These are phyloP conservation scores for Conchocele bisecta DNA, from an alignment of 2,888 invertebrate genomes.

Conservation along the genomic window DNA sequence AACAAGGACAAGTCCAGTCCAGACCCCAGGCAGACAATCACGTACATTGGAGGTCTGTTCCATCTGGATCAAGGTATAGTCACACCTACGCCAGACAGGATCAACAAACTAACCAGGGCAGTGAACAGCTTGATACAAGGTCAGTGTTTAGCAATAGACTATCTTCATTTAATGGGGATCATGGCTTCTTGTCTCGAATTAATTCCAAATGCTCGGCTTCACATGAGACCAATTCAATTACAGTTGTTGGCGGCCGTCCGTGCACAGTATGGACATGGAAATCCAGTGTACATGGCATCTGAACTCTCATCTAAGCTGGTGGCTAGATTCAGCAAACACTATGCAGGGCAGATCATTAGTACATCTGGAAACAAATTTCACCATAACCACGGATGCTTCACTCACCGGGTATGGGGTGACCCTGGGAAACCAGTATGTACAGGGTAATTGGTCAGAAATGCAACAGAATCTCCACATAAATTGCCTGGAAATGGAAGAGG, in stretches of 20 bases:
- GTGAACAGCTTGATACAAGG: not conserved
- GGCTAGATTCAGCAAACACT: conserved; percentile 18
- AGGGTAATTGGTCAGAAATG: conserved; percentile 16
- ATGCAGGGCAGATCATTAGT: conserved; percentile 12
- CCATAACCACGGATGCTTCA: conserved; percentile 36
- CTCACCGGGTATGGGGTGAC: conserved; percentile 26
- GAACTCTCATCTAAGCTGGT: conserved; percentile 13
- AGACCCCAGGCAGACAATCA: conserved; percentile 15
- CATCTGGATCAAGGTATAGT: not conserved
- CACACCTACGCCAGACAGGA: conserved; percentile 11
- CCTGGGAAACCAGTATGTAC: conserved; percentile 6
- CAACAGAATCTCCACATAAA: conserved; percentile 29
- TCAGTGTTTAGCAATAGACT: conserved; percentile 12
- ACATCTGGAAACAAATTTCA: not conserved
- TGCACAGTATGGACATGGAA: not conserved
- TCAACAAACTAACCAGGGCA: not conserved
- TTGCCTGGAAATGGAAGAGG: conserved; percentile 29
- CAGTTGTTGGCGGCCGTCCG: conserved; percentile 18
- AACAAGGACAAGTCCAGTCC: conserved; percentile 11
- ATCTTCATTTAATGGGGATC: conserved; percentile 18
- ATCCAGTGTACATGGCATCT: conserved; percentile 21
- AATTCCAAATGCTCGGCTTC: conserved; percentile 28
- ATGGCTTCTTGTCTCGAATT: conserved; percentile 36
- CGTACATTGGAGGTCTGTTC: conserved; percentile 24
- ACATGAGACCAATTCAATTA: conserved; percentile 22